Percentiles rank a stretch among this genome's conserved stretches.
These are phyloP conservation scores for Pseudomyrmex dendroicus DNA, from an alignment of 1,140 invertebrate genomes.

Conservation along the genomic window DNA sequence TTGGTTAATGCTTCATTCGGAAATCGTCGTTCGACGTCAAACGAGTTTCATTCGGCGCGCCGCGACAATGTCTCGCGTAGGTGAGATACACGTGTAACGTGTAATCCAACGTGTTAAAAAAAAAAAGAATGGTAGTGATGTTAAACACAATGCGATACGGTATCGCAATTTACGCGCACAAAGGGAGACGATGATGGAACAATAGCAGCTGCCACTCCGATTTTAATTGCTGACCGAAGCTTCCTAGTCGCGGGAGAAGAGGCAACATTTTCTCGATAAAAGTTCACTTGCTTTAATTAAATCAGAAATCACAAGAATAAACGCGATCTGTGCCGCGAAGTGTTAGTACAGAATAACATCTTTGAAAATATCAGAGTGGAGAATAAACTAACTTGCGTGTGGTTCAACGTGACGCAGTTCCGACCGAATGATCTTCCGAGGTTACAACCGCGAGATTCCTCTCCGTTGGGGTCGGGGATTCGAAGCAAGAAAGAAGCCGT, in stretches of 20 bases:
- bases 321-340: too few species aligned
- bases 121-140: constrained; percentile 14
- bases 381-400: constrained; percentile 23
- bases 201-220: constrained; percentile 20
- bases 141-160: constrained; percentile 10
- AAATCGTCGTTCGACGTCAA: background rate
- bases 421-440: constrained; percentile 70
- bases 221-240: constrained; percentile 5
- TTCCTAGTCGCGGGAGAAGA: background rate
- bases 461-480: constrained; percentile 68
- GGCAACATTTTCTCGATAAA: background rate
- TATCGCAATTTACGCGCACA: constrained; percentile 23
- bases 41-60: constrained; percentile 13
- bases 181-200: constrained; percentile 35
- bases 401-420: constrained; percentile 76
- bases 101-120: constrained; percentile 25
- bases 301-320: too few species aligned
- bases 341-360: background rate
- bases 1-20: constrained; percentile 29
- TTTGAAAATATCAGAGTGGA: background rate
- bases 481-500: constrained; percentile 71
- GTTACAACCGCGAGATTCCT: constrained; percentile 70
- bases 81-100: constrained; percentile 47
- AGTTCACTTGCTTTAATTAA: too few species aligned
- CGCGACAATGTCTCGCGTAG: constrained; percentile 18